Percentiles rank a stretch among this genome's conserved stretches.
Evolutionary conservation across 2,888 invertebrate species (phyloP).

Genomic region (Brassicogethes aeneus): DNA sequence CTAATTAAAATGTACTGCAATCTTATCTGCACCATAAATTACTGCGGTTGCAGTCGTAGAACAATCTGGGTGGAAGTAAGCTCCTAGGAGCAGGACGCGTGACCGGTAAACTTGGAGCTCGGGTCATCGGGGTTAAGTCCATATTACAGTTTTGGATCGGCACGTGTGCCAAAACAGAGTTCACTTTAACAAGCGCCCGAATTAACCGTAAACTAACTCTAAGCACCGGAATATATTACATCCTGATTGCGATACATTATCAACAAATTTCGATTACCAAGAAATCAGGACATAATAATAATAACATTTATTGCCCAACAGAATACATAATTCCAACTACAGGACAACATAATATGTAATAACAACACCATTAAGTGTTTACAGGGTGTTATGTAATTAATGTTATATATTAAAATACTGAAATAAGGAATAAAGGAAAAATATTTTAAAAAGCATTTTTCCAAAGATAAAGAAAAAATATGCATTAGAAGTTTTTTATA

Average conservation of each 20-base stretch:
- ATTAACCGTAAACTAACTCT: slow-evolving; percentile 4
- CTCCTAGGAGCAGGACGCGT: slow-evolving; percentile 7
- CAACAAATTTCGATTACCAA: neutral
- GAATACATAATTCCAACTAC: too few species aligned
- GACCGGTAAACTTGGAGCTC: slow-evolving; percentile 7
- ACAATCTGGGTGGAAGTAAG: slow-evolving; percentile 5
- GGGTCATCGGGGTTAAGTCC: slow-evolving; percentile 9
- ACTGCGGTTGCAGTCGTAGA: slow-evolving; percentile 6
- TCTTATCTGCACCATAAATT: slow-evolving; percentile 11
- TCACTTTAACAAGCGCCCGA: slow-evolving; percentile 2
- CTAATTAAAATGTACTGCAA: slow-evolving; percentile 3
- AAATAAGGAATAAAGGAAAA: too few species aligned
- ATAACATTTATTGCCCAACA: too few species aligned
- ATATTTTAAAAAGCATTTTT: too few species aligned
- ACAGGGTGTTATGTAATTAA: too few species aligned
- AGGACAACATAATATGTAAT: too few species aligned
- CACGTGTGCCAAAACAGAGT: slow-evolving; percentile 7
- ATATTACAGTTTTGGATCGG: slow-evolving; percentile 3
- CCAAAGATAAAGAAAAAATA: too few species aligned
- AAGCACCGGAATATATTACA: slow-evolving; percentile 8
- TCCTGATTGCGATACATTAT: neutral
- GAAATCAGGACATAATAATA: too few species aligned
- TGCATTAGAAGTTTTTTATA: too few species aligned
- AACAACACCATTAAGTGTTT: too few species aligned
- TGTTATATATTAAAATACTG: too few species aligned